Evolutionary conservation across 2,888 invertebrate genomes (phyloP).

Genomic region (Leptogaster cylindrica): DNA sequence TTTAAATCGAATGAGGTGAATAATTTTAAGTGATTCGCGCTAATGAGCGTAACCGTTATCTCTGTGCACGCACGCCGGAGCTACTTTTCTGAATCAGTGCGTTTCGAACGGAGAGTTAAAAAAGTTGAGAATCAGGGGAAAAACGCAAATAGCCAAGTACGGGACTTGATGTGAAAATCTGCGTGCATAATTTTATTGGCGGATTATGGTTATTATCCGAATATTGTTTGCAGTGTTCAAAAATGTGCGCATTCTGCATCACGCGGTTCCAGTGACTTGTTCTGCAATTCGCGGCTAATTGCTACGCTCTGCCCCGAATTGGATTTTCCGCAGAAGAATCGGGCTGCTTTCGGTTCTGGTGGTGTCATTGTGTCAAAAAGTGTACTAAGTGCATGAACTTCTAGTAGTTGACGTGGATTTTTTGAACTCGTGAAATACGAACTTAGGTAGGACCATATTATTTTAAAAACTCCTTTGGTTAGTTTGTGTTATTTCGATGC

Average conservation of each 20-base stretch:
- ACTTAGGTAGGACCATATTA: too few species aligned
- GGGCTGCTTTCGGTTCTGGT: neutral
- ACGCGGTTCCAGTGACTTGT: neutral
- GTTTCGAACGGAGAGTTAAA: neutral
- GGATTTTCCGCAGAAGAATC: too few species aligned
- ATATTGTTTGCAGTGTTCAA: neutral
- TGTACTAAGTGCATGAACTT: too few species aligned
- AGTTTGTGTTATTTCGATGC: too few species aligned
- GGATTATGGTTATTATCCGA: neutral
- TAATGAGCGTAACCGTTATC: neutral
- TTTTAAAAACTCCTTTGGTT: too few species aligned
- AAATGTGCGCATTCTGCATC: neutral
- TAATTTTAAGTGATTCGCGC: constrained; percentile 5
- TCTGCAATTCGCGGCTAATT: neutral
- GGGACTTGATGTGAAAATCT: neutral
- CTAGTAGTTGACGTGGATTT: too few species aligned
- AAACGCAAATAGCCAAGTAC: neutral
- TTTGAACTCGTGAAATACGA: too few species aligned
- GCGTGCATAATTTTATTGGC: constrained; percentile 1
- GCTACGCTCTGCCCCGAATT: neutral
- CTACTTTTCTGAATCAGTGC: constrained; percentile 7
- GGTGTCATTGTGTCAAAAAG: neutral
- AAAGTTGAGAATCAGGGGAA: neutral
- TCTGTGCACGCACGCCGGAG: neutral
- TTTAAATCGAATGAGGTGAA: neutral